Base-by-base conservation (phyloP, 2,797 vertebrate species). In the Eulemur coronatus region DNA sequence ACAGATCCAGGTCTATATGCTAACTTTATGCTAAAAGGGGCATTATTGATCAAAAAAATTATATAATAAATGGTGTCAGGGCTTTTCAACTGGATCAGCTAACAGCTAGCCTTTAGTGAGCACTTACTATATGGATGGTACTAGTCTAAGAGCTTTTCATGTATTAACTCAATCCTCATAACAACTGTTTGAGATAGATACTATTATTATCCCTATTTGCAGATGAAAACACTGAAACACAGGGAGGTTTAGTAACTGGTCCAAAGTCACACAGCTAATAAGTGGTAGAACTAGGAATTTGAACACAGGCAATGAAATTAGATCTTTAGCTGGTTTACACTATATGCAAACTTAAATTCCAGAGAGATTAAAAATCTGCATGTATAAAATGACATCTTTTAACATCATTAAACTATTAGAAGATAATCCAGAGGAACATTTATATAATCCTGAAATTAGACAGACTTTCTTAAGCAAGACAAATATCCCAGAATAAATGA, bases 31-130 rank as follows among this genome's bases (percentile, higher is more conserved):
- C 26, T 80, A 59, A 95, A 89, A 61, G 9, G 35, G 7, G 9
- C 24, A 67, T 91, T 95, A 91, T 61, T 84, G 6, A 87, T 75
- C 78, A 82, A 86, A 90, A 90, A 79, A 70, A 30, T 22, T 75
- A 9, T 52, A 85, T 89, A 87, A 59, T 67, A 79, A 81, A 63
- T 63, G 20, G n/a, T 87, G n/a, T 65, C 14, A 38, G 35, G 35
- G 55, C 61, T 81, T 95, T 76, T 91, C 59, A 52, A 57, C 3
- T 30, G 35, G 20, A 4, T 89, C 76, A 80, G 69, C 76, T 90
- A 87, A 69, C 4, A 55, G 5, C 7, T 84, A 93, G 61, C 30
- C 8, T 75, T 91, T 81, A 80, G 48, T 7, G 26, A 59, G 9
- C 0, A 69, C 14, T 73, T 72, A 33, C 33, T 50, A 11, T 50